phyloP scores from a whole-genome alignment of 1,140 invertebrate species.

The Diprion similis region DNA sequence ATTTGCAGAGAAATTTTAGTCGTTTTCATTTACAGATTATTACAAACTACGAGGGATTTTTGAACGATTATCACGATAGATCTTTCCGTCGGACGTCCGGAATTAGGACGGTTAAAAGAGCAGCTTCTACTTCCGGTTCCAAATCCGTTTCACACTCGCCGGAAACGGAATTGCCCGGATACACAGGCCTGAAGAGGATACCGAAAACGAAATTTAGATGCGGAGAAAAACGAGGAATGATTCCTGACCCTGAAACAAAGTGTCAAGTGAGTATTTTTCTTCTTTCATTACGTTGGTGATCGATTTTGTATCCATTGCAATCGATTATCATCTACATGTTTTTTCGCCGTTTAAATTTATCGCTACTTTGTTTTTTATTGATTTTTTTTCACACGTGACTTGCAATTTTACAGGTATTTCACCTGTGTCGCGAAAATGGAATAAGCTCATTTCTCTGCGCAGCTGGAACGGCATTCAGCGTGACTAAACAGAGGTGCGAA shows the following conservation, averaged over 20 bases:
- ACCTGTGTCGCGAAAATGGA: constrained; percentile 56
- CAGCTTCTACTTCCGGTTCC: too few relatives aligned
- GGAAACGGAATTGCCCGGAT: constrained; percentile 37
- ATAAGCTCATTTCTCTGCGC: constrained; percentile 63
- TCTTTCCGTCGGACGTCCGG: constrained; percentile 33
- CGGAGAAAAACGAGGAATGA: constrained; percentile 75
- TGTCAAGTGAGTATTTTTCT: constrained; percentile 69
- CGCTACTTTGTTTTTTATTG: neutral
- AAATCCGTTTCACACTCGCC: neutral
- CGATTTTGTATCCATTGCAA: neutral
- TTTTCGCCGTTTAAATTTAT: neutral
- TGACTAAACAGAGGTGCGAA: constrained; percentile 63
- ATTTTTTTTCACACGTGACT: neutral
- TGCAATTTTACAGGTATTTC: constrained; percentile 55
- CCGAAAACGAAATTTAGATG: constrained; percentile 78
- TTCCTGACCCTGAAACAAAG: constrained; percentile 81
- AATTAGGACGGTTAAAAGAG: neutral
- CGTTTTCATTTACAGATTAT: constrained; percentile 33
- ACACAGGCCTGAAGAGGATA: constrained; percentile 52
- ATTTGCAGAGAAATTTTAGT: too few relatives aligned
- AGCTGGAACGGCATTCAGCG: constrained; percentile 64
- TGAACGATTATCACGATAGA: constrained; percentile 39
- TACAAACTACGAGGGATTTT: constrained; percentile 42
- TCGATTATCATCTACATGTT: neutral
- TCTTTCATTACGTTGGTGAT: neutral